phyloP scores from a whole-genome alignment of 2,888 invertebrate species.

The Trachelus stipa region DNA sequence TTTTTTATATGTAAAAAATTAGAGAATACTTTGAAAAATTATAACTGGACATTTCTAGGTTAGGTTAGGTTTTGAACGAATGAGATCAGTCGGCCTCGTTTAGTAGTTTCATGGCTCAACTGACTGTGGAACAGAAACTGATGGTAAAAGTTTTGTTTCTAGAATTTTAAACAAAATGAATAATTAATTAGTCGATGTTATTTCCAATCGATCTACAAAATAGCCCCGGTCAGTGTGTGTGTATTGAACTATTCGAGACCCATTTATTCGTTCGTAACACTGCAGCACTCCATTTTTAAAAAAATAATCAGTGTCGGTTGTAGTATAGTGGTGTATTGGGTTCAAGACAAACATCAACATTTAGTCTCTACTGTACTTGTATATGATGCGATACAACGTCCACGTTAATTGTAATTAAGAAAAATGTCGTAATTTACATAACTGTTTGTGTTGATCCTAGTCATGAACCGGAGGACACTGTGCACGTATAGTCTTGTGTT shows the following conservation, averaged over 20 bases:
- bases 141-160: slow-evolving; percentile 26
- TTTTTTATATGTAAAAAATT: not conserved
- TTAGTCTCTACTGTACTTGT: slow-evolving; percentile 32
- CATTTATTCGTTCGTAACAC: slow-evolving; percentile 46
- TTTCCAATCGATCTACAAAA: slow-evolving; percentile 49
- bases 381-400: slow-evolving; percentile 36
- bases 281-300: slow-evolving; percentile 55
- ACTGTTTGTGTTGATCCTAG: slow-evolving; percentile 42
- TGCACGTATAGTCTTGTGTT: slow-evolving; percentile 33
- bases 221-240: slow-evolving; percentile 47
- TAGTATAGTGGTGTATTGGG: slow-evolving; percentile 45
- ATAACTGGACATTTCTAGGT: not conserved
- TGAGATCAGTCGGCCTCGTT: slow-evolving; percentile 30
- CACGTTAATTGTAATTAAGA: slow-evolving; percentile 40
- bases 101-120: not conserved
- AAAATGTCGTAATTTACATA: slow-evolving; percentile 25
- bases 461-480: slow-evolving; percentile 57
- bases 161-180: not conserved
- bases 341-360: slow-evolving; percentile 61
- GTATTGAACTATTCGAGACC: slow-evolving; percentile 56
- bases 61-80: not conserved
- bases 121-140: slow-evolving; percentile 18
- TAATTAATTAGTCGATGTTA: slow-evolving; percentile 12
- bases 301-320: slow-evolving; percentile 60
- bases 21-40: not conserved